Percentiles rank a stretch among this genome's conserved stretches.
Conservation (phyloP, 1,140 invertebrate species). For the Charaxes varanes region DNA sequence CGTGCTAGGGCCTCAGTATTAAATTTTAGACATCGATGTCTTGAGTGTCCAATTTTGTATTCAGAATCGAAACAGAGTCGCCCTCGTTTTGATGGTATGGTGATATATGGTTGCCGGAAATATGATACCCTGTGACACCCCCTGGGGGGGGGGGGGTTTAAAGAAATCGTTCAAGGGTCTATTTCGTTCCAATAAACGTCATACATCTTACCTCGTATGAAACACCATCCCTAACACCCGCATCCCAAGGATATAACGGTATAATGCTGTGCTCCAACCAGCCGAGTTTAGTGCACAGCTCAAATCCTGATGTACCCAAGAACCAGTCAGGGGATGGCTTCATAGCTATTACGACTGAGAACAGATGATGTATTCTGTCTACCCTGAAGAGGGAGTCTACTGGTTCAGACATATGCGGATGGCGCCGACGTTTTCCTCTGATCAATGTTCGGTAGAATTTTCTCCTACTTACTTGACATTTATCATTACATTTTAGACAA, state of each 20-base stretch:
- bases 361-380: constrained; percentile 48
- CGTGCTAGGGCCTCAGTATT: too few species aligned
- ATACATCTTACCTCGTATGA: constrained; percentile 55
- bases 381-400: constrained; percentile 51
- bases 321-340: constrained; percentile 62
- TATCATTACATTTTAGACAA: too few species aligned
- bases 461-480: too few species aligned
- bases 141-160: too few species aligned
- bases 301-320: constrained; percentile 46
- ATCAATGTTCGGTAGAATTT: constrained; percentile 54
- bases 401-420: constrained; percentile 49
- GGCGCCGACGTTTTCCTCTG: constrained; percentile 41
- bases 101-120: too few species aligned
- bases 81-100: too few species aligned
- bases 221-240: constrained; percentile 52
- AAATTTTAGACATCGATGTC: too few species aligned
- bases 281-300: constrained; percentile 42
- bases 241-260: constrained; percentile 57
- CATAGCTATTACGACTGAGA: constrained; percentile 49
- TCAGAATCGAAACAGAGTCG: too few species aligned
- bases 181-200: too few species aligned
- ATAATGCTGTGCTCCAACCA: constrained; percentile 41
- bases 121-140: too few species aligned
- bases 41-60: too few species aligned
- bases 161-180: too few species aligned